Base-by-base conservation (phyloP, 2,888 invertebrate species). In the Cephus pulcher region DNA sequence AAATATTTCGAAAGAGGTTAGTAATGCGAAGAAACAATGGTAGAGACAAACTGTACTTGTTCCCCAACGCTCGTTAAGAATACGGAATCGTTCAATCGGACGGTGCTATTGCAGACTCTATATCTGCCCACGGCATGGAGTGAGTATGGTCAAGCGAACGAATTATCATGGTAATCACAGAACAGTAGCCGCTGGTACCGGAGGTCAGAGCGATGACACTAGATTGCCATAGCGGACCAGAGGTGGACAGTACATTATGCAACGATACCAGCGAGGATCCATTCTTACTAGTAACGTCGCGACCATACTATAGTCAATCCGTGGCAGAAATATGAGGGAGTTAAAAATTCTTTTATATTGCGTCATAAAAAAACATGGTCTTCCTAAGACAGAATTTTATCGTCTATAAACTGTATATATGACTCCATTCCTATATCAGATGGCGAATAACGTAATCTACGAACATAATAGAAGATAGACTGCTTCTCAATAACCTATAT, bases 121-220 rank as follows among this genome's bases (percentile, higher is more conserved):
- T 82, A 82, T 81, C 76, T 82, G 83, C 81, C 85, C 81, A 77
- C 81, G 80, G 80, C 78, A 78, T 77, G 77, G 81, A 80, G 81
- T 82, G 69, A 74, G 73, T 76, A 74, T 81, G 80, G 84, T 77
- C 84, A 81, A 82, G 85, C 82, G 80, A 82, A 83, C 86, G 88
- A 87, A 88, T 88, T 86, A 88, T 88, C 88, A 87, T 88, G 85
- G 88, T 87, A 87, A 88, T 88, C 86, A 85, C 85, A 82, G 82
- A 86, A 88, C 86, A 81, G 85, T 87, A 86, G 86, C 84, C 84
- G 82, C 81, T 76, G 82, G 82, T 82, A 82, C 81, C 82, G 80
- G 84, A 84, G 85, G 85, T 87, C 85, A 84, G 81, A 82, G 81
- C 82, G 87, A 87, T 87, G 84, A 85, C 85, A 84, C 83, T 79